phyloP scores from a whole-genome alignment of 2,113 vertebrate species.

The Amazona vittata region DNA sequence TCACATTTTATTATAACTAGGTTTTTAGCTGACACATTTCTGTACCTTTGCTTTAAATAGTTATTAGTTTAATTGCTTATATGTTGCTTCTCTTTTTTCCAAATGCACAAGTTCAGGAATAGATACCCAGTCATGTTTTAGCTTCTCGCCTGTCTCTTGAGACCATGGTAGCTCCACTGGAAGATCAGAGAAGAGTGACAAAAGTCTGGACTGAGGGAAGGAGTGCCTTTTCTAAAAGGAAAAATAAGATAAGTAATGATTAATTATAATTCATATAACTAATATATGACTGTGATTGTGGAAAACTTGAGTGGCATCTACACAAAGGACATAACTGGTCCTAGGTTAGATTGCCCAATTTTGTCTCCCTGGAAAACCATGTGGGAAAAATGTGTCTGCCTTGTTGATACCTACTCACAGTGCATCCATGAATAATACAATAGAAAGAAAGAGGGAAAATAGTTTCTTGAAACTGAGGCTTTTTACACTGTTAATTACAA shows the following conservation, averaged over 20 bases:
- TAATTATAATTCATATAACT: not conserved
- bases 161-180: not conserved
- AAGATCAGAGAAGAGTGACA: not conserved
- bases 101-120: not conserved
- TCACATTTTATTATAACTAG: not conserved
- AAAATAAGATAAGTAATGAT: not conserved
- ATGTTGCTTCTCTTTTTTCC: not conserved
- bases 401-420: not conserved
- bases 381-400: not conserved
- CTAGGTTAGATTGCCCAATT: not conserved
- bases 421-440: not conserved
- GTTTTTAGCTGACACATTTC: not conserved
- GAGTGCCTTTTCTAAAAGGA: not conserved
- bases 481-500: not conserved
- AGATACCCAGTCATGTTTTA: not conserved
- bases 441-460: not conserved
- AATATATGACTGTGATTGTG: not conserved
- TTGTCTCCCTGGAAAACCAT: not conserved
- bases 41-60: not conserved
- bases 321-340: not conserved
- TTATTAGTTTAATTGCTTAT: not conserved
- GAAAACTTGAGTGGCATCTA: not conserved
- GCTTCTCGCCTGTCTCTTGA: not conserved
- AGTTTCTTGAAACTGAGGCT: not conserved
- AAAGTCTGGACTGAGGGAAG: not conserved